Evolutionary conservation across 2,113 vertebrate genomes (phyloP).

Genomic region (Leiothrix lutea): DNA sequence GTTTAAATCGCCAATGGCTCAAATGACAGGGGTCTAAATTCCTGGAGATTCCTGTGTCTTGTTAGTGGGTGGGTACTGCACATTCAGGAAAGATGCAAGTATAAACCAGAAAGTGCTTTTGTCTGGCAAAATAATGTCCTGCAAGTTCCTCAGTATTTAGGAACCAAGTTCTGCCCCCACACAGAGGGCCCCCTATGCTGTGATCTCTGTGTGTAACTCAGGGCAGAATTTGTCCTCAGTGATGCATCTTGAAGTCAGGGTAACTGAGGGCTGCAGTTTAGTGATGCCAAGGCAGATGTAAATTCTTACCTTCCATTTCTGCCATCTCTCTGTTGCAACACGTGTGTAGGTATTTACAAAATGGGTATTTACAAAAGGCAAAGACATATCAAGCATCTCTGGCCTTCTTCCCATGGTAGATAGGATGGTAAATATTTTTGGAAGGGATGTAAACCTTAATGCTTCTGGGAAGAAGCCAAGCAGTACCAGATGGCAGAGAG

Average conservation of each 20-base stretch:
- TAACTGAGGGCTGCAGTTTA: not conserved
- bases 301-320: not conserved
- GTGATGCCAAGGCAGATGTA: not conserved
- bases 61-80: not conserved
- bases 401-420: slow-evolving; percentile 1
- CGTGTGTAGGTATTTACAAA: not conserved
- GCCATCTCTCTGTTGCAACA: not conserved
- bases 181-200: not conserved
- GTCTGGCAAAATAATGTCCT: not conserved
- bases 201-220: not conserved
- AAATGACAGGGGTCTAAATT: not conserved
- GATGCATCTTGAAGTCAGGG: not conserved
- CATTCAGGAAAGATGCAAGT: not conserved
- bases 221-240: not conserved
- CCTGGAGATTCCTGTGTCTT: not conserved
- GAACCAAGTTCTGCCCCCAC: not conserved
- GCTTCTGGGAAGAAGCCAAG: slow-evolving; percentile 33
- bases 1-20: not conserved
- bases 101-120: not conserved
- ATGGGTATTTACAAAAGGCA: not conserved
- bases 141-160: not conserved
- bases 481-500: not conserved
- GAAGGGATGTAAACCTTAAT: slow-evolving; percentile 24
- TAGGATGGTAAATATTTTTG: slow-evolving; percentile 36
- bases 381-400: not conserved